Evolutionary conservation across 2,113 vertebrate genomes (phyloP), one percentile per base, ranked within the genome.

Genomic region (Myocastor coypus): DNA sequence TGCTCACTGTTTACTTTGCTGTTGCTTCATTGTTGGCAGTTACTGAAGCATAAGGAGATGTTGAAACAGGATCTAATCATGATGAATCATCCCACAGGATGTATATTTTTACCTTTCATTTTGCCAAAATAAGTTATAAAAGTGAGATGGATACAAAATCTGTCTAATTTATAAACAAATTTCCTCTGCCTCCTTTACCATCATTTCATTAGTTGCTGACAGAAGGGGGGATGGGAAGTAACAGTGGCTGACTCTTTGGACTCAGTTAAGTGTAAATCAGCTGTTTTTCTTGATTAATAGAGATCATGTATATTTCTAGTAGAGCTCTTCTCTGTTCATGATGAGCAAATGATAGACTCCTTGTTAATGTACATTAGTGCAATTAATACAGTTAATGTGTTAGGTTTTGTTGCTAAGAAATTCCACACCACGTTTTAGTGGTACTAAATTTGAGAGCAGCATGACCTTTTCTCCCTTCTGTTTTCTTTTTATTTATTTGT

Each of bases 81-180:
- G 89, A 96, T 98, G 97, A 98, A 98, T 98, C 97, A 97, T 34
- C 50, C 69, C 64, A 94, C 91, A 97, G 97, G 97, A 97, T 87
- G 46, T 86, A 93, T 96, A 92, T 95, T 95, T 77, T 92, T 95
- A 97, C 94, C 96, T 98, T 98, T 95, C 97, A 92, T 64, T 91
- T 97, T 92, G 55, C 64, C 20, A 97, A 94, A 94, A 94, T 96
- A 87, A 77, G 94, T 93, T 97, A 96, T 97, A 89, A 97, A 97
- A 96, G 82, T 71, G 92, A n/a, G 14, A 42, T 55, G 40, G 0
- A 95, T 71, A 83, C 85, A 87, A 87, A 87, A 87, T 81, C 81
- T 0, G 3, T 32, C 78, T 88, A 69, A 77, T 95, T 93, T 90
- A 91, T 59, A 83, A 96, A 93, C 94, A 97, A 94, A 46, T 92